Evolutionary conservation across 2,888 invertebrate genomes (phyloP).

Genomic region (Caenorhabditis sinica): DNA sequence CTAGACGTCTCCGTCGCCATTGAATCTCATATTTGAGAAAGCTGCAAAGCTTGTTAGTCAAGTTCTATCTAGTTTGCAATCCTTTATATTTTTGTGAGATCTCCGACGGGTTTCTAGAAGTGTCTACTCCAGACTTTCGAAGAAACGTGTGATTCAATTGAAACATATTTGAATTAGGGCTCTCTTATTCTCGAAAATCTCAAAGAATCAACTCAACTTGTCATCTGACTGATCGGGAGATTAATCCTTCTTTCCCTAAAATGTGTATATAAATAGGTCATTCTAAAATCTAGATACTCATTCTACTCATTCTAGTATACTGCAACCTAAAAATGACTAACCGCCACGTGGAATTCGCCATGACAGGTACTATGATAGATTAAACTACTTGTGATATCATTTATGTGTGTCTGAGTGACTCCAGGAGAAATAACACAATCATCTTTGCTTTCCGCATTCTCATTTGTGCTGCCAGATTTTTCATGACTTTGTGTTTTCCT

Average conservation of each 20-base stretch:
- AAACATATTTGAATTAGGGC: constrained; percentile 3
- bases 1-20: too few species aligned
- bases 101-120: background rate
- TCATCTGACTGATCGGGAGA: constrained; percentile 16
- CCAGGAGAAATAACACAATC: constrained; percentile 17
- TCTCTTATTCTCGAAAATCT: constrained; percentile 1
- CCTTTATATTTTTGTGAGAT: background rate
- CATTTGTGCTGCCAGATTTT: constrained; percentile 33
- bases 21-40: background rate
- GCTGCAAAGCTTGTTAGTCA: background rate
- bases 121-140: background rate
- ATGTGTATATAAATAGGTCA: constrained; percentile 8
- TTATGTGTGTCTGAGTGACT: background rate
- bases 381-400: constrained; percentile 17
- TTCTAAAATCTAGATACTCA: background rate
- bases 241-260: constrained; percentile 10
- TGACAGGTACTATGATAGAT: constrained; percentile 32
- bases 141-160: constrained; percentile 19
- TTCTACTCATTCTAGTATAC: background rate
- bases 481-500: background rate
- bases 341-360: constrained; percentile 40
- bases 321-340: constrained; percentile 12
- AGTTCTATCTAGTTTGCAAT: background rate
- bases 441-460: constrained; percentile 25
- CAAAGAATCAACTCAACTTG: constrained; percentile 1